phyloP scores from a whole-genome alignment of 2,113 vertebrate species.

The Heptranchias perlo region DNA sequence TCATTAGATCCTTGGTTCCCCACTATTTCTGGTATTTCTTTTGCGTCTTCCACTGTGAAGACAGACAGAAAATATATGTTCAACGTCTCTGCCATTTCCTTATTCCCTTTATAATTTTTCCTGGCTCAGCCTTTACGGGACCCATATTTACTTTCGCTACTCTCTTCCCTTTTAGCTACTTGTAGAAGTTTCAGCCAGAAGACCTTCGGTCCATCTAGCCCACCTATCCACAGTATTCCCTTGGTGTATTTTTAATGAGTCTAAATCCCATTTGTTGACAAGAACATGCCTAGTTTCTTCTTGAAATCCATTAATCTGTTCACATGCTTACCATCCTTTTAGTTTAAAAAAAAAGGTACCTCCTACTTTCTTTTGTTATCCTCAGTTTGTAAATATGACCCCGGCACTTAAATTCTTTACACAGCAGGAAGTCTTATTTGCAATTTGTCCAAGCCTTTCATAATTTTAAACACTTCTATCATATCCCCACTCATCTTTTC shows the following conservation, averaged over 20 bases:
- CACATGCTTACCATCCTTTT: not conserved
- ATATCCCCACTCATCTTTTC: not conserved
- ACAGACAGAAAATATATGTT: too few species aligned
- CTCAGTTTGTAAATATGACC: not conserved
- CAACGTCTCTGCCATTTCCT: too few species aligned
- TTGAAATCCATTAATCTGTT: not conserved
- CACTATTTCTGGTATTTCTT: too few species aligned
- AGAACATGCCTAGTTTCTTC: not conserved
- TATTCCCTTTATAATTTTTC: too few species aligned
- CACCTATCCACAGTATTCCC: not conserved
- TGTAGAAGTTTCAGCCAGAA: not conserved
- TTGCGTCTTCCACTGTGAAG: too few species aligned
- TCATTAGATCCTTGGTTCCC: too few species aligned
- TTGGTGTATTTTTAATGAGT: not conserved
- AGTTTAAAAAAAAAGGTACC: not conserved
- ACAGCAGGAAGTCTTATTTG: too few species aligned
- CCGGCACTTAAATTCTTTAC: not conserved
- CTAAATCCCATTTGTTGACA: not conserved
- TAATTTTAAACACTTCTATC: not conserved
- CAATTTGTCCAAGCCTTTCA: not conserved
- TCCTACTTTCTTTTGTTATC: not conserved
- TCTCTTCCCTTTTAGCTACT: too few species aligned
- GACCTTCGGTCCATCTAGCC: not conserved
- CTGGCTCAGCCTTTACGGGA: too few species aligned
- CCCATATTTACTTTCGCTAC: too few species aligned